These are phyloP conservation scores for Silurus asotus DNA, from an alignment of 2,113 vertebrate species.

Conservation along the genomic window DNA sequence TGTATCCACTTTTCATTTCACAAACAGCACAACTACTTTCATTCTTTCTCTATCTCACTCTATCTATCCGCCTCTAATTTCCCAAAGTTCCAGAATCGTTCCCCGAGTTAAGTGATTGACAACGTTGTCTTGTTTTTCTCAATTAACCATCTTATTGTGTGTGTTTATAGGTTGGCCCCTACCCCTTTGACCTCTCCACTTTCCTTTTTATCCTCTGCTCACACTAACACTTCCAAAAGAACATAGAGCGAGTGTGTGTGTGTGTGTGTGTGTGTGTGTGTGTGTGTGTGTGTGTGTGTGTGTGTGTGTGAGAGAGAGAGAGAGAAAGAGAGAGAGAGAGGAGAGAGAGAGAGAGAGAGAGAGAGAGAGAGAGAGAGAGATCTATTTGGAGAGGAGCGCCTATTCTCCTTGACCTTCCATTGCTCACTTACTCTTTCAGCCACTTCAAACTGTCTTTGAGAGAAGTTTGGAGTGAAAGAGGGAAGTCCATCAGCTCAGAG, in stretches of 20 bases:
- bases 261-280: constrained; percentile 68
- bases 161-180: constrained; percentile 82
- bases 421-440: constrained; percentile 97
- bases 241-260: constrained; percentile 80
- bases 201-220: constrained; percentile 68
- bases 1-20: not conserved
- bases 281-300: constrained; percentile 59
- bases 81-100: constrained; percentile 21
- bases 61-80: constrained; percentile 11
- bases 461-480: constrained; percentile 86
- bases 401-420: constrained; percentile 99
- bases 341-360: constrained; percentile 77
- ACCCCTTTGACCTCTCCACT: constrained; percentile 63
- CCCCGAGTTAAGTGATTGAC: constrained; percentile 97
- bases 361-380: constrained; percentile 83
- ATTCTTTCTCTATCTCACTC: not conserved
- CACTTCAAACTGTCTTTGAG: constrained; percentile 97
- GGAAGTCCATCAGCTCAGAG: constrained; percentile 96
- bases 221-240: constrained; percentile 98
- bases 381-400: constrained; percentile 77
- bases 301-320: constrained; percentile 65
- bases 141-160: constrained; percentile 99
- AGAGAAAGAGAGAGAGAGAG: constrained; percentile 80
- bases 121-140: constrained; percentile 97
- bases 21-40: not conserved